A percentile compares a stretch with the other conserved stretches of the same genome.
phyloP scores from a whole-genome alignment of 2,797 vertebrate species.

The Phoxinus dragarum region DNA sequence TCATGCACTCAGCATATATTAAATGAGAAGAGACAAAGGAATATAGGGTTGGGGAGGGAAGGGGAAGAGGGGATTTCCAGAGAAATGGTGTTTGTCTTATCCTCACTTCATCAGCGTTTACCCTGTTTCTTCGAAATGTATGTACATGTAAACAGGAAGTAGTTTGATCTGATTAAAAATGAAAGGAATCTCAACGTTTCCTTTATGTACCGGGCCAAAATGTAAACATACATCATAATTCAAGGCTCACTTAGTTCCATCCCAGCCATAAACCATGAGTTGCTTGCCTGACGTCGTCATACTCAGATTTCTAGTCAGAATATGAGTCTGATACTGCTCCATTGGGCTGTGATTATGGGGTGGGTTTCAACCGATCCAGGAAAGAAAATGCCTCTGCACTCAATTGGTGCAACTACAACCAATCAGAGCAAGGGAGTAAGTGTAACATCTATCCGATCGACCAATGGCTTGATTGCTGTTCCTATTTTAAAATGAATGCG shows the following conservation, averaged over 20 bases:
- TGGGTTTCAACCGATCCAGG: no score
- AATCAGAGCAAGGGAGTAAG: no score
- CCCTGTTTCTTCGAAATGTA: constrained; percentile 51
- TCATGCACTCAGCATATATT: constrained; percentile 9
- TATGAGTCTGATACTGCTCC: no score
- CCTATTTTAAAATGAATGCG: no score
- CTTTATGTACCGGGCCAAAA: not conserved
- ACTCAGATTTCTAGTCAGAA: no score
- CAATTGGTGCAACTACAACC: no score
- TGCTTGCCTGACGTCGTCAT: no score
- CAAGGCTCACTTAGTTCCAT: not conserved
- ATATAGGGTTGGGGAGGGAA: not conserved
- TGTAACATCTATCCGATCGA: no score
- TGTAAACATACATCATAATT: not conserved
- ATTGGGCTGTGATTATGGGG: no score
- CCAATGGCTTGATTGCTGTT: no score
- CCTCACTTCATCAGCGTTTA: constrained; percentile 32
- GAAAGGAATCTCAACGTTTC: not conserved
- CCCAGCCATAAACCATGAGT: not conserved
- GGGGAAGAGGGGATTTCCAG: constrained; percentile 57
- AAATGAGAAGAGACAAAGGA: constrained; percentile 12
- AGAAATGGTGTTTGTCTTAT: constrained; percentile 13
- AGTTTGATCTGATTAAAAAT: not conserved
- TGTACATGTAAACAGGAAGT: constrained; percentile 8
- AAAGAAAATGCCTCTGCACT: no score